Conservation (phyloP, 2,888 invertebrate genomes). For the Schizotus pectinicornis region DNA sequence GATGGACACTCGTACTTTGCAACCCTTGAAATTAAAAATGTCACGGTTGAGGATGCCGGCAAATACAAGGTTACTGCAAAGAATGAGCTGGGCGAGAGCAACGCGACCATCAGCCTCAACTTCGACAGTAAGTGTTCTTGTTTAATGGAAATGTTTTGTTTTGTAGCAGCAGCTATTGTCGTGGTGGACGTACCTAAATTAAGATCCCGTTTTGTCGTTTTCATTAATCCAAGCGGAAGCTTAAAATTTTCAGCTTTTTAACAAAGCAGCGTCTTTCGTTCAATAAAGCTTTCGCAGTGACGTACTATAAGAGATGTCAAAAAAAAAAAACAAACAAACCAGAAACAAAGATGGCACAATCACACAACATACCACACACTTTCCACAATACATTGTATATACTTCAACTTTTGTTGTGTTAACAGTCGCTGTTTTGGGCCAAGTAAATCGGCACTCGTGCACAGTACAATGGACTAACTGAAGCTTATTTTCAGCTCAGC, state of each 20-base stretch:
- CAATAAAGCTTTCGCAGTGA: neutral
- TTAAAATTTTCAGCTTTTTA: conserved; percentile 25
- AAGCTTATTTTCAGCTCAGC: conserved; percentile 61
- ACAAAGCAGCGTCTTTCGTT: conserved; percentile 29
- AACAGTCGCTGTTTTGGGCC: conserved; percentile 46
- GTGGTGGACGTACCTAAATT: conserved; percentile 1
- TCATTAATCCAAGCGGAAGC: too few relatives aligned
- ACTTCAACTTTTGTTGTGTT: conserved; percentile 14
- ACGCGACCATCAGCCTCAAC: conserved; percentile 95
- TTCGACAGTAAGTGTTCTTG: conserved; percentile 87
- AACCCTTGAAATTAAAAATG: conserved; percentile 90
- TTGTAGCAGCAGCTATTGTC: conserved; percentile 28
- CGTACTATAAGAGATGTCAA: neutral
- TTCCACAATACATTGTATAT: conserved; percentile 26
- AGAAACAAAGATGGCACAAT: neutral
- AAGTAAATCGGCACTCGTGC: conserved; percentile 60
- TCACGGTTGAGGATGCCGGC: conserved; percentile 96
- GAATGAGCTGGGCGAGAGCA: conserved; percentile 97
- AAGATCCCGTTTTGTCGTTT: too few relatives aligned
- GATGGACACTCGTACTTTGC: conserved; percentile 94
- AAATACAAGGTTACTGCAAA: conserved; percentile 97
- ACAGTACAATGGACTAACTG: conserved; percentile 60
- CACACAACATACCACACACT: conserved; percentile 9
- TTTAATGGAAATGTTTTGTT: neutral
- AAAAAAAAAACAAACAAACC: conserved; percentile 2